Base-by-base conservation (phyloP, 1,140 invertebrate genomes). In the Sycobia sp. region DNA sequence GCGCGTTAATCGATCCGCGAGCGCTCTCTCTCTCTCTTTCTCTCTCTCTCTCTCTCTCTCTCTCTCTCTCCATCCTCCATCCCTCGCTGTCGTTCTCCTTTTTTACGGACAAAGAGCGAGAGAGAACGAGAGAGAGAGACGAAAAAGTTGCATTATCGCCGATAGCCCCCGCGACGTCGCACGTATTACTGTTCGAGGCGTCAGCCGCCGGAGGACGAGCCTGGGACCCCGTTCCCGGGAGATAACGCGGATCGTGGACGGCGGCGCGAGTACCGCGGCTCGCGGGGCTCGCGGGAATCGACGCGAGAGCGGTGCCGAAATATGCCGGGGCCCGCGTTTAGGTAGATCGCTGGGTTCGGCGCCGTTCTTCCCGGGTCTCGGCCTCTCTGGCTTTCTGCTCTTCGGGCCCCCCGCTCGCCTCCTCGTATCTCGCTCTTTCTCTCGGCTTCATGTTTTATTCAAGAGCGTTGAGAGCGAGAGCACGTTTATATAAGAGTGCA, bases 371-470 rank as follows among this genome's bases (percentile, higher is more conserved):
- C 29, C 4, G 29, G 29, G 29, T 4, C 29, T n/a, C n/a, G n/a
- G n/a, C n/a, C n/a, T n/a, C n/a, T n/a, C n/a, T n/a, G n/a, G n/a
- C n/a, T n/a, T n/a, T n/a, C n/a, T n/a, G n/a, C n/a, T n/a, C n/a
- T n/a, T n/a, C 27, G 27, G 20, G 27, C 39, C 27, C 50, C 22
- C 34, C 41, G 18, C 22, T 10, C 5, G 9, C 34, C 46, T n/a
- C n/a, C n/a, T n/a, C n/a, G n/a, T n/a, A n/a, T n/a, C n/a, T 22
- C 16, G 23, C 41, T 54, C 59, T 44, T n/a, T n/a, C n/a, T n/a
- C n/a, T n/a, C n/a, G n/a, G n/a, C n/a, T n/a, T 54, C 59, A 62
- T 54, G 50, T 54, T 46, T 62, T 46, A 54, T 62, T 36, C 59
- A 54, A 14, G 36, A 54, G 20, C 16, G 36, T 29, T 38, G 20